Base-by-base conservation (phyloP, 2,888 invertebrate genomes). In the Volucella inanis region DNA sequence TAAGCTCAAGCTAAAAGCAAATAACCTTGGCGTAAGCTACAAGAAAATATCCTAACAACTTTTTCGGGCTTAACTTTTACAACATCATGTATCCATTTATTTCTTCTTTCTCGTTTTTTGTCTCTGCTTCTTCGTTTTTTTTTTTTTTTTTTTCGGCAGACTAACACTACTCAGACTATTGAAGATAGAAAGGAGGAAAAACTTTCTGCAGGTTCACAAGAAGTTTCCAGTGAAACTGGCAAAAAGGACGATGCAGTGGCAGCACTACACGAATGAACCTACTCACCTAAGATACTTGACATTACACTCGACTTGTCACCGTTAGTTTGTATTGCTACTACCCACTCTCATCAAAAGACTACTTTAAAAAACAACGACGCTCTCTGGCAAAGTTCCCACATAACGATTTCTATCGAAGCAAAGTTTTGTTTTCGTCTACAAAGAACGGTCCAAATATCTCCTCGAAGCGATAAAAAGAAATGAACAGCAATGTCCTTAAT, bases 401-500 rank as follows among this genome's bases (percentile, higher is more conserved):
- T 31, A 6, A 4, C 49, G 54, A 67, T 61, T 55, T 15, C 31
- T 74, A 55, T 61, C 52, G 22, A 45, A 72, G 38, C 12, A 55
- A 15, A 47, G 18, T 1, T 47, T 11, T 12, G 11, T 41, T 14
- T 14, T 9, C 41, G 39, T 61, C 43, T 50, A 11, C 9, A 49
- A 50, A 31, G 6, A 31, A 31, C 31, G 4, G 1, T 6, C 6
- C 31, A 3, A 6, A 6, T 31, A 31, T 31, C 39, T 82, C 84
- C 84, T 87, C 87, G 87, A 88, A 89, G 87, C 88, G 67, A 87
- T 87, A 88, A 89, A 88, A 87, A 89, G 89, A 90, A 89, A 88
- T 88, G 88, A 88, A 89, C 89, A 88, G 55, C 64, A 71, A 89
- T 88, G 88, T 88, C 88, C 90, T 88, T 90, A 90, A 91, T 90